Base-by-base conservation (phyloP, 1,140 invertebrate genomes). In the Pseudomyrmex concolor region DNA sequence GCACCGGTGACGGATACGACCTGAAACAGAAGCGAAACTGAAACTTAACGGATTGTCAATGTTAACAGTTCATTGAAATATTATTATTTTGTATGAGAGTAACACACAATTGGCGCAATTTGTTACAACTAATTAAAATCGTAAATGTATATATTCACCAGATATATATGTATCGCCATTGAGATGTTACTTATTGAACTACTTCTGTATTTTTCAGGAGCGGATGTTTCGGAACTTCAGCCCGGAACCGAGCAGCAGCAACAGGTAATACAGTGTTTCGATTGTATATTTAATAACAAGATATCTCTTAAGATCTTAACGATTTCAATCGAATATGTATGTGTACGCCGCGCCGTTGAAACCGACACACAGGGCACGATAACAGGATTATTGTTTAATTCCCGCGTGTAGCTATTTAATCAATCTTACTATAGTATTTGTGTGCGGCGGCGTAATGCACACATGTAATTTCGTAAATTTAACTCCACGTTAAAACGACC, bases 1-100 rank as follows among this genome's bases (percentile, higher is more conserved):
- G 92, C 63, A 94, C 93, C 43, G 94, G 94, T 57, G 94, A 94
- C 64, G 93, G 92, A 85, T 94, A 94, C 77, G 93, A 93, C 92
- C 94, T 94, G 91, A 7, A 93, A 60, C 51, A 88, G 43, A 87
- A 88, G 50, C 60, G 57, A 67, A 80, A 83, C 22, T 43, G 45
- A 15, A 81, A 25, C 34, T 34, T 5, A 34, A 34, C 34, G 7
- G 34, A 34, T 34, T 34, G 34, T 34, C 34, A 34, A 34, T 34
- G 34, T 34, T 34, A 34, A 34, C 34, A 34, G 4, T 34, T 34
- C 0, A 34, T 34, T 34, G 34, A 0, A 34, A 7, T 7, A 34
- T 34, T 7, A 7, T 34, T 34, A 34, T 34, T 34, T 34, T 34
- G n/a, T 34, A 34, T 34, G 34, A 34, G 5, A 34, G 34, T n/a